These are phyloP conservation scores for Blomia tropicalis DNA, from an alignment of 2,888 invertebrate species.

Conservation along the genomic window DNA sequence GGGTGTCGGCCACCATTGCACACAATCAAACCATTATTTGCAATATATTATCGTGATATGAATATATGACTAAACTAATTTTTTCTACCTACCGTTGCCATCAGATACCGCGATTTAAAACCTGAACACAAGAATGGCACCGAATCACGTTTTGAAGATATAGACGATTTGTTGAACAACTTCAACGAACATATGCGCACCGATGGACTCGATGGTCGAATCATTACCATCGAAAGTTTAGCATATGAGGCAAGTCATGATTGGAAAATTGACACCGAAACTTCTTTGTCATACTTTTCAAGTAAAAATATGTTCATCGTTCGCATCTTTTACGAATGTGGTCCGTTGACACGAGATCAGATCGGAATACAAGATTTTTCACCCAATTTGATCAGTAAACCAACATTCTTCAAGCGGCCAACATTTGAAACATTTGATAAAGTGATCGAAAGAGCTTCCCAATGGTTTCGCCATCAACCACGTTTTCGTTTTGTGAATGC, in stretches of 20 bases:
- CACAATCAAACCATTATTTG: no score
- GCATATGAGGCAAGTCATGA: constrained; percentile 21
- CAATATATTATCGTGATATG: neutral
- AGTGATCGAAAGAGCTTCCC: constrained; percentile 19
- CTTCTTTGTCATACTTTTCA: constrained; percentile 19
- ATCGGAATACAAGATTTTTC: constrained; percentile 23
- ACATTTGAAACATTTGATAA: constrained; percentile 23
- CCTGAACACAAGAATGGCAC: constrained; percentile 20
- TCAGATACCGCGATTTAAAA: constrained; percentile 19
- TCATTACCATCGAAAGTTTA: constrained; percentile 23
- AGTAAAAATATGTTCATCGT: constrained; percentile 24
- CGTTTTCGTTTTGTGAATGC: constrained; percentile 18
- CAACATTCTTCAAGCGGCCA: constrained; percentile 24
- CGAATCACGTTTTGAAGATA: constrained; percentile 15
- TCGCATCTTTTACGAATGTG: constrained; percentile 21
- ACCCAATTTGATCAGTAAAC: constrained; percentile 14
- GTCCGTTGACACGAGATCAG: neutral
- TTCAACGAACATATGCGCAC: constrained; percentile 15
- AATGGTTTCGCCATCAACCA: constrained; percentile 18
- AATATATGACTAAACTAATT: neutral
- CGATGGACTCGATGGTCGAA: constrained; percentile 19
- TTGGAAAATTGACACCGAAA: constrained; percentile 25
- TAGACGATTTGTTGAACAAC: constrained; percentile 20
- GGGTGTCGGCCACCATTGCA: no score
- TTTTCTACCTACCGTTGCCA: no score